These are phyloP conservation scores for Anagyrus pseudococci DNA, from an alignment of 2,888 invertebrate species.

Conservation along the genomic window DNA sequence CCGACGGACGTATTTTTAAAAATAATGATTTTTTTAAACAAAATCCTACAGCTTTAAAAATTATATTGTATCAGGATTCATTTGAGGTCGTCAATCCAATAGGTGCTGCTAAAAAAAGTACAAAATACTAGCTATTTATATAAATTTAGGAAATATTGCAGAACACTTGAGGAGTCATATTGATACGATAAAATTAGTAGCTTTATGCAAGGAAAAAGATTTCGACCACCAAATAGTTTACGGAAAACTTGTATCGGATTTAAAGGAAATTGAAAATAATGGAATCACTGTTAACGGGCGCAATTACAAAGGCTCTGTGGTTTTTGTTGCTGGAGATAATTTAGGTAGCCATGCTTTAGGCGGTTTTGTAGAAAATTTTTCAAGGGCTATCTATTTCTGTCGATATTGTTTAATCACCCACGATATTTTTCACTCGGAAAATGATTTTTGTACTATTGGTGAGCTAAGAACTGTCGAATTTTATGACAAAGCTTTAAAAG, in stretches of 20 bases:
- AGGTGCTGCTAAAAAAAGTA: conserved; percentile 47
- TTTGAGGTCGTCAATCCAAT: conserved; percentile 50
- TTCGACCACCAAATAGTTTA: conserved; percentile 44
- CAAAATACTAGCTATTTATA: conserved; percentile 48
- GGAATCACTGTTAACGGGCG: conserved; percentile 7
- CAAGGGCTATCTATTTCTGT: conserved; percentile 42
- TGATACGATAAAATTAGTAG: conserved; percentile 47
- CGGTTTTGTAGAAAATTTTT: conserved; percentile 47
- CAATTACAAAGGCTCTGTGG: conserved; percentile 39
- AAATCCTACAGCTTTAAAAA: conserved; percentile 26
- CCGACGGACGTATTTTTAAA: conserved; percentile 26
- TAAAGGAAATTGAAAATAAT: conserved; percentile 41
- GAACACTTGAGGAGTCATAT: conserved; percentile 42
- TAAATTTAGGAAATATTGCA: conserved; percentile 46
- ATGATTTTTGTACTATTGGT: neutral
- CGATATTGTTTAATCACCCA: conserved; percentile 40
- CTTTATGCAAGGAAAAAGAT: conserved; percentile 44
- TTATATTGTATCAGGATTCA: conserved; percentile 49
- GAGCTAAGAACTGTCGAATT: conserved; percentile 5
- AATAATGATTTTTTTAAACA: conserved; percentile 21
- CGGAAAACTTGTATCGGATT: conserved; percentile 41
- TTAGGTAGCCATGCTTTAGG: conserved; percentile 45
- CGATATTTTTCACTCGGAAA: neutral
- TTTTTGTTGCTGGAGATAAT: conserved; percentile 39
- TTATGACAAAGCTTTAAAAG: conserved; percentile 13